Evolutionary conservation across 2,113 vertebrate species (phyloP).

Genomic region (Hystrix brachyura): DNA sequence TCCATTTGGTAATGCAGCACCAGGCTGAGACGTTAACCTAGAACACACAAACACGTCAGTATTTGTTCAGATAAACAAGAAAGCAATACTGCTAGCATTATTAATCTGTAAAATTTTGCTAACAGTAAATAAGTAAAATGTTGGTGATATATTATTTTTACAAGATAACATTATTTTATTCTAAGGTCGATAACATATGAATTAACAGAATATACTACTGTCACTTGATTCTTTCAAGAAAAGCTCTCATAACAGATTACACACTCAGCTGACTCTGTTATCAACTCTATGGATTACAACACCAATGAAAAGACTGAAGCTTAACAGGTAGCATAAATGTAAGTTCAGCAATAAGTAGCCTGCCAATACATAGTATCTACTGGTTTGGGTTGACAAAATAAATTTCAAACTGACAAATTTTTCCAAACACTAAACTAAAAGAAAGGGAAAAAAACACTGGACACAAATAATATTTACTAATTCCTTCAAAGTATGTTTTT

Average conservation of each 20-base stretch:
- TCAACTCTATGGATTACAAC: constrained; percentile 64
- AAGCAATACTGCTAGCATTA: constrained; percentile 58
- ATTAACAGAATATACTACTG: constrained; percentile 37
- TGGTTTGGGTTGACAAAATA: constrained; percentile 48
- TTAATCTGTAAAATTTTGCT: constrained; percentile 54
- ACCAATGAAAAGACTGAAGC: constrained; percentile 49
- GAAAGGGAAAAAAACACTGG: neutral
- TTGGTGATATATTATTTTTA: neutral
- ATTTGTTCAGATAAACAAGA: constrained; percentile 67
- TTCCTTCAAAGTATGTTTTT: constrained; percentile 25
- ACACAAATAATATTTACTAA: constrained; percentile 27
- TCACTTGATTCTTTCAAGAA: constrained; percentile 63
- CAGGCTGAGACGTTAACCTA: constrained; percentile 96
- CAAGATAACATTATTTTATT: constrained; percentile 8
- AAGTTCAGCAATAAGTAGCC: neutral
- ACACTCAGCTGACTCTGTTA: constrained; percentile 27
- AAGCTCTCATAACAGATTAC: constrained; percentile 63
- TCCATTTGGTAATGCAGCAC: constrained; percentile 95
- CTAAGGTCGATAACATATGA: neutral
- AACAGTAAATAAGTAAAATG: neutral
- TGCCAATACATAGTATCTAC: neutral
- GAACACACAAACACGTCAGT: constrained; percentile 80
- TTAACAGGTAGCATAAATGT: constrained; percentile 49
- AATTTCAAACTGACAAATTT: constrained; percentile 60
- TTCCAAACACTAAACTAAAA: constrained; percentile 24